Percentiles rank a stretch among this genome's conserved stretches.
Conservation (phyloP, 2,113 vertebrate genomes). For the Lates calcarifer region DNA sequence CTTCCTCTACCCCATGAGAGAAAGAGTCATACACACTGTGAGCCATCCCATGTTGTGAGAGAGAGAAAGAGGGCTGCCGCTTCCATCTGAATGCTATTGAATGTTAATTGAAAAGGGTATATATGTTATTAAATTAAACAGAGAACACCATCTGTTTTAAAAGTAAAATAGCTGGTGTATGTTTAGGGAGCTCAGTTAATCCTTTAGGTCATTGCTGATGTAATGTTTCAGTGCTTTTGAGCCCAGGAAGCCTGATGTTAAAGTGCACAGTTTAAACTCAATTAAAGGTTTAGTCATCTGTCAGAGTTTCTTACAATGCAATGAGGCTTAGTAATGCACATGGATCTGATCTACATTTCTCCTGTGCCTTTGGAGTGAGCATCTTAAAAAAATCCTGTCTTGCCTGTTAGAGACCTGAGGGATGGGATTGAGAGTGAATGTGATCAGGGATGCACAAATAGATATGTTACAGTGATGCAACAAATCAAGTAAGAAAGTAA, state of each 20-base stretch:
- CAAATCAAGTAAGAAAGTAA: conserved; percentile 38
- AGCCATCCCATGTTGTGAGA: conserved; percentile 26
- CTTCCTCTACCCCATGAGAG: conserved; percentile 55
- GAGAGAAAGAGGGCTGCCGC: not conserved
- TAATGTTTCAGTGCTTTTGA: not conserved
- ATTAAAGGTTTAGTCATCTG: conserved; percentile 57
- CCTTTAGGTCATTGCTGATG: not conserved
- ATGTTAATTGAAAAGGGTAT: not conserved
- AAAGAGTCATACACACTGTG: conserved; percentile 14
- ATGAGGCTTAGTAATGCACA: not conserved
- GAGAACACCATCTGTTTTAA: not conserved
- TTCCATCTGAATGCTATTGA: not conserved
- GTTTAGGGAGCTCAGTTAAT: conserved; percentile 1
- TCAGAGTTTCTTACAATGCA: conserved; percentile 9
- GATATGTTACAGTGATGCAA: conserved; percentile 16
- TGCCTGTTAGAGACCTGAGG: not conserved
- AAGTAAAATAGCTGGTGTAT: not conserved
- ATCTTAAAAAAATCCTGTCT: not conserved
- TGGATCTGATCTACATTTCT: conserved; percentile 15
- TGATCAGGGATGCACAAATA: conserved; percentile 20
- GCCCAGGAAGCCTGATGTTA: not conserved
- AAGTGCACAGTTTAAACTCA: conserved; percentile 37
- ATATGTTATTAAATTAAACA: not conserved
- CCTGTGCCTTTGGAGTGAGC: not conserved
- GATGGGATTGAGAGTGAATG: not conserved